Percentiles rank a stretch among this genome's conserved stretches.
Evolutionary conservation across 2,888 invertebrate species (phyloP).

Genomic region (Gymnocheta viridis): DNA sequence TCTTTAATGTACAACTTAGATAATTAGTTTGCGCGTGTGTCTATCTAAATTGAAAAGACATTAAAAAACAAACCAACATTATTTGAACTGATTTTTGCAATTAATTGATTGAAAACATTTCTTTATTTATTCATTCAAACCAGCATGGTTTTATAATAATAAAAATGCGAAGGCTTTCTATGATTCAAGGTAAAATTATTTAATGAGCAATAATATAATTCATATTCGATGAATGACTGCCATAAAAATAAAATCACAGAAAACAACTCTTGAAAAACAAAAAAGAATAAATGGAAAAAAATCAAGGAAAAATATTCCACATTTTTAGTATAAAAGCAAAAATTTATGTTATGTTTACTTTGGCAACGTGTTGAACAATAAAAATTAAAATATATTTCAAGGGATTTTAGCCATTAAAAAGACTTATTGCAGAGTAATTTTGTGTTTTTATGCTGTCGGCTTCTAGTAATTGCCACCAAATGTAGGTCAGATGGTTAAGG

Average conservation of each 20-base stretch:
- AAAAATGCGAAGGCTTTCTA: background rate
- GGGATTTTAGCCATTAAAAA: background rate
- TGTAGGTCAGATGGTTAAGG: background rate
- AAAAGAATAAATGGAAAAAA: background rate
- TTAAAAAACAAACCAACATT: background rate
- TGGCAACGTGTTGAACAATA: background rate
- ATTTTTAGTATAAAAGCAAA: conserved; percentile 21
- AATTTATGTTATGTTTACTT: conserved; percentile 14
- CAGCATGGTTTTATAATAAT: background rate
- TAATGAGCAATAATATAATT: background rate
- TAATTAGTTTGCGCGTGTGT: background rate
- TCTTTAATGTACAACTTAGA: background rate
- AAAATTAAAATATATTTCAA: background rate
- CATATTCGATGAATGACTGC: background rate
- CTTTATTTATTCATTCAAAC: background rate
- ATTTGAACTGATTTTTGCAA: background rate
- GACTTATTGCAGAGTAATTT: background rate
- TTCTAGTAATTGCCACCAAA: background rate
- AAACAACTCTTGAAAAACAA: background rate
- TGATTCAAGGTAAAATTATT: conserved; percentile 5
- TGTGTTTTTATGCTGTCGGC: background rate
- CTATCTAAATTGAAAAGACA: background rate
- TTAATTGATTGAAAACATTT: background rate
- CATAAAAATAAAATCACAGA: conserved; percentile 26
- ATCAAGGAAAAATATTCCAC: conserved; percentile 1